These are phyloP conservation scores for Leptinotarsa lineolata DNA, from an alignment of 1,140 invertebrate genomes.

Conservation along the genomic window DNA sequence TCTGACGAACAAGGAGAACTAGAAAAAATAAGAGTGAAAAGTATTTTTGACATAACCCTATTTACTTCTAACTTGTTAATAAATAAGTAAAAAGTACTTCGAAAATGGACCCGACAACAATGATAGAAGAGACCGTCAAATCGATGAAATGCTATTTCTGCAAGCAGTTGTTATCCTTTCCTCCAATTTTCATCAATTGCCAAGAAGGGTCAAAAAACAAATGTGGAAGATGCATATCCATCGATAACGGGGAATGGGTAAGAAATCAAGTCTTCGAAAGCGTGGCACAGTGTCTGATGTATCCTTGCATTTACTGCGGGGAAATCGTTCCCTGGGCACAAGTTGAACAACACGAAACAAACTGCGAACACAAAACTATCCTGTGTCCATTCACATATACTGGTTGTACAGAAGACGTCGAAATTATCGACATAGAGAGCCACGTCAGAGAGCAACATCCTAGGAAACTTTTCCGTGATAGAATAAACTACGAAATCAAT, in stretches of 20 bases:
- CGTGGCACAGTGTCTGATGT: neutral
- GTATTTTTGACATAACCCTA: neutral
- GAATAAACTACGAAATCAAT: neutral
- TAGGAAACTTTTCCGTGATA: neutral
- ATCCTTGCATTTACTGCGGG: neutral
- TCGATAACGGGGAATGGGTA: neutral
- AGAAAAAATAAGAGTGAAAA: no score
- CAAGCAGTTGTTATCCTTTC: neutral
- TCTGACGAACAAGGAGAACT: no score
- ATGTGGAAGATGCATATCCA: neutral
- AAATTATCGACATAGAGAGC: neutral
- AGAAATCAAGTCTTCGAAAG: neutral
- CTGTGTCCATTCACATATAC: neutral
- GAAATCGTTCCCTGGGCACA: neutral
- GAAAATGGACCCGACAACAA: neutral
- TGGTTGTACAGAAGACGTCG: neutral
- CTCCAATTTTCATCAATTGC: slow-evolving; percentile 4
- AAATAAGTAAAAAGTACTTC: neutral
- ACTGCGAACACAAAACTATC: neutral
- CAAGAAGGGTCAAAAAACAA: neutral
- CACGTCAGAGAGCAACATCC: neutral
- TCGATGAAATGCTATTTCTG: slow-evolving; percentile 1
- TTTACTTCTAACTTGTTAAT: no score
- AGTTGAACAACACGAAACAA: neutral
- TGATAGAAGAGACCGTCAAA: neutral